phyloP scores from a whole-genome alignment of 2,113 vertebrate species.

The Actenoides lindsayi region DNA sequence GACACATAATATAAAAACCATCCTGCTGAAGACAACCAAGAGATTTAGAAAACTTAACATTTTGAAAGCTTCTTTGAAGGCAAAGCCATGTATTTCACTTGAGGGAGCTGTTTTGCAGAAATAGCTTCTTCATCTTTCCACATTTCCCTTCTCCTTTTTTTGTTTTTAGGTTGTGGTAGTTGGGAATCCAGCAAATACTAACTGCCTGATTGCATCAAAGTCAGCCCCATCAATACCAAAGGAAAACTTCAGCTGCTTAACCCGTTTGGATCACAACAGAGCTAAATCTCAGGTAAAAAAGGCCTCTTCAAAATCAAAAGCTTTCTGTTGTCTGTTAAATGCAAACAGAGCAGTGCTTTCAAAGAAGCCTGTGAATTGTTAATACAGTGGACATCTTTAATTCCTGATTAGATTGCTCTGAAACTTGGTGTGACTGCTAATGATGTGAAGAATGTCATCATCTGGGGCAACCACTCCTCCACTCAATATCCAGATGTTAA shows the following conservation, averaged over 20 bases:
- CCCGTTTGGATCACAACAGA: slow-evolving; percentile 97
- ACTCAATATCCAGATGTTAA: slow-evolving; percentile 96
- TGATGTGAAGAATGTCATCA: slow-evolving; percentile 94
- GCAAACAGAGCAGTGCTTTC: background rate
- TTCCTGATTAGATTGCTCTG: slow-evolving; percentile 85
- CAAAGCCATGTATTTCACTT: background rate
- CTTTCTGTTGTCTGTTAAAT: background rate
- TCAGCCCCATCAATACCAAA: slow-evolving; percentile 96
- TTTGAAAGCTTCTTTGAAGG: background rate
- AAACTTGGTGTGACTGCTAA: slow-evolving; percentile 85
- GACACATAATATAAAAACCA: accelerated
- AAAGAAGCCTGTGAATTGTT: background rate
- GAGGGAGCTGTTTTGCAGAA: background rate
- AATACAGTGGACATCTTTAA: background rate
- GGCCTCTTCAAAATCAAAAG: background rate
- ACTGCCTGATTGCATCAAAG: slow-evolving; percentile 94
- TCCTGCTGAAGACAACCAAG: background rate
- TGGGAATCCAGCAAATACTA: slow-evolving; percentile 97
- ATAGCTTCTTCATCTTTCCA: background rate
- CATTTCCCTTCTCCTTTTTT: background rate
- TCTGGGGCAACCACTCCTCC: slow-evolving; percentile 99
- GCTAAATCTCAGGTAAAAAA: slow-evolving; percentile 89
- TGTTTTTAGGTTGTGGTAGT: slow-evolving; percentile 89
- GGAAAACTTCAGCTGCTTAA: slow-evolving; percentile 97
- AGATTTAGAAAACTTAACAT: background rate